Conservation (phyloP, 2,888 invertebrate species). For the Melieria omissa region DNA sequence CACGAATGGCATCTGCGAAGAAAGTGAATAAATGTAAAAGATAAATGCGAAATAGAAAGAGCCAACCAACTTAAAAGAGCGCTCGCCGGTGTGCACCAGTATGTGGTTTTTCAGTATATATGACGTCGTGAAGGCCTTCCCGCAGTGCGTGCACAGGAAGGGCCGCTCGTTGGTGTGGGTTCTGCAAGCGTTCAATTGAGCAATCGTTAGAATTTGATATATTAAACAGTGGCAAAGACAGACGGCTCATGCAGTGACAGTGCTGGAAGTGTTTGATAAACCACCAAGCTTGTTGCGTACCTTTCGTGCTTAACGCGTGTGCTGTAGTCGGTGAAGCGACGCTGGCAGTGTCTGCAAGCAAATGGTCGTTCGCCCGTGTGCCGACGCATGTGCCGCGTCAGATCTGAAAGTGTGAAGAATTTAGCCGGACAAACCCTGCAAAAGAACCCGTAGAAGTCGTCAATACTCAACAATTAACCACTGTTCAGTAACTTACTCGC, state of each 20-base stretch:
- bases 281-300: conserved; percentile 5
- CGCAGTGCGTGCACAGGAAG: conserved; percentile 54
- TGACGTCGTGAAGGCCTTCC: conserved; percentile 57
- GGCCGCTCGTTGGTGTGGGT: conserved; percentile 61
- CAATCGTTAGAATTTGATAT: not conserved
- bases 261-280: too few relatives aligned
- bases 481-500: conserved; percentile 51
- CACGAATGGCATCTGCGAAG: conserved; percentile 44
- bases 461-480: too few relatives aligned
- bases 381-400: conserved; percentile 57
- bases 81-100: conserved; percentile 59
- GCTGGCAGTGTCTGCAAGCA: conserved; percentile 55
- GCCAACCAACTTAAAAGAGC: conserved; percentile 50
- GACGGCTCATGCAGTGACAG: not conserved
- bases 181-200: conserved; percentile 31
- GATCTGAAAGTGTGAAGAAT: conserved; percentile 55
- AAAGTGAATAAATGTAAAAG: not conserved
- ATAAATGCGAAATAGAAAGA: too few relatives aligned
- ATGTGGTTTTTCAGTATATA: conserved; percentile 61
- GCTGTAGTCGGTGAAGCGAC: conserved; percentile 57
- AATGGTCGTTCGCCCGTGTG: conserved; percentile 59
- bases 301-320: conserved; percentile 56
- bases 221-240: not conserved
- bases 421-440: conserved; percentile 56
- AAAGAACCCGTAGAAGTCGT: not conserved